A percentile compares a stretch with the other conserved stretches of the same genome.
Evolutionary conservation across 2,797 vertebrate genomes (phyloP).

Genomic region (Neomorphus geoffroyi): DNA sequence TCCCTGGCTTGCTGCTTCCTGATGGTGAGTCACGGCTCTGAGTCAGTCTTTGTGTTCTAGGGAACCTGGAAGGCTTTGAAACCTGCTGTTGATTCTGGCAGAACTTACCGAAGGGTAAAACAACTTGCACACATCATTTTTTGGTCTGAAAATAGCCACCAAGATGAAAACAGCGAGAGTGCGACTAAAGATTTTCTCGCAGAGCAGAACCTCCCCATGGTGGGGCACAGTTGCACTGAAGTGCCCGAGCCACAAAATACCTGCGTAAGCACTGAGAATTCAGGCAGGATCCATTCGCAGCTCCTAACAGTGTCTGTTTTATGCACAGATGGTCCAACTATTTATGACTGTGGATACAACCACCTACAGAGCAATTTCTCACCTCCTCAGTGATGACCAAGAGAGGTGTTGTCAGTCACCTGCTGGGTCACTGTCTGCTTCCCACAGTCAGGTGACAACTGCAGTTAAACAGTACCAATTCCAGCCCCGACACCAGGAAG

Average conservation of each 20-base stretch:
- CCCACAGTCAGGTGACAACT: not conserved
- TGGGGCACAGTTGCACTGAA: not conserved
- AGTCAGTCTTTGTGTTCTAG: slow-evolving; percentile 79
- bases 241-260: not conserved
- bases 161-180: slow-evolving; percentile 30
- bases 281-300: not conserved
- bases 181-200: not conserved
- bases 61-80: slow-evolving; percentile 78
- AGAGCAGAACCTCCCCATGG: not conserved
- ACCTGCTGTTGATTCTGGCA: slow-evolving; percentile 74
- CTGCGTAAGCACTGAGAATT: not conserved
- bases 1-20: slow-evolving; percentile 72
- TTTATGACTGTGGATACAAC: not conserved
- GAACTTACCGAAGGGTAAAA: slow-evolving; percentile 56
- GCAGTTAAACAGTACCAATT: not conserved
- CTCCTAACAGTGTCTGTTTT: not conserved
- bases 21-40: slow-evolving; percentile 76
- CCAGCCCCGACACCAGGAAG: not conserved
- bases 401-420: not conserved
- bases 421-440: not conserved
- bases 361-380: not conserved
- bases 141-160: slow-evolving; percentile 63
- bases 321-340: not conserved
- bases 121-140: slow-evolving; percentile 44
- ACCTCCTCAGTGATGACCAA: not conserved